Base-by-base conservation (phyloP, 2,888 invertebrate genomes). In the Latheticus oryzae region DNA sequence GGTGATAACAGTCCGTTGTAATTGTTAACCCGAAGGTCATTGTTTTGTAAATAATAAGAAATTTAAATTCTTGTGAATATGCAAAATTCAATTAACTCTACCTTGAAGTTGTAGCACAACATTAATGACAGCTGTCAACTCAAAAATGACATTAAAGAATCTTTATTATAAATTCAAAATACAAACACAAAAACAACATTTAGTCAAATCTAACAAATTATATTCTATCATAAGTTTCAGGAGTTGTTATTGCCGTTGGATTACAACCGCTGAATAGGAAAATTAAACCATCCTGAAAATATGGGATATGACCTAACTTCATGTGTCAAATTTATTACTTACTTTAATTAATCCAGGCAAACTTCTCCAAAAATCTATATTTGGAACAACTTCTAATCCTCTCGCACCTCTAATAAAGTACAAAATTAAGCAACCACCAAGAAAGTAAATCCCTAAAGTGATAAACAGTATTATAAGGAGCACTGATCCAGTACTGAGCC, bases 361-460 rank as follows among this genome's bases (percentile, higher is more conserved):
- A 55, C 86, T 86, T 4, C 78, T 78, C 91, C 91, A 91, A 76
- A 91, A 90, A 48, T 82, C 84, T 55, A 87, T 79, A 76, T 91
- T 88, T 0, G 91, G 91, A 66, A 91, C 81, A 67, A 89, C 82
- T 79, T 91, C 90, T 56, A 83, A 76, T 1, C 91, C 90, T 28
- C 86, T 83, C 0, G 89, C 90, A 16, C 90, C 90, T 76, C 88
- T 83, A 26, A 88, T 76, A 71, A 86, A 85, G 72, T 85, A 87
- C 72, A 87, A 82, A 1, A 85, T 81, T 32, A 86, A 74, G 40
- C 85, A 82, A 43, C 91, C 91, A 28, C 86, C 83, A 54, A 87
- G 77, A 13, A 89, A 82, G 72, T 90, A 90, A 58, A 86, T 76
- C 19, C 82, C 76, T 1, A 81, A 69, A 48, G 82, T 75, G 0